Evolutionary conservation across 1,140 invertebrate genomes (phyloP).

Genomic region (Zaprionus africanus): DNA sequence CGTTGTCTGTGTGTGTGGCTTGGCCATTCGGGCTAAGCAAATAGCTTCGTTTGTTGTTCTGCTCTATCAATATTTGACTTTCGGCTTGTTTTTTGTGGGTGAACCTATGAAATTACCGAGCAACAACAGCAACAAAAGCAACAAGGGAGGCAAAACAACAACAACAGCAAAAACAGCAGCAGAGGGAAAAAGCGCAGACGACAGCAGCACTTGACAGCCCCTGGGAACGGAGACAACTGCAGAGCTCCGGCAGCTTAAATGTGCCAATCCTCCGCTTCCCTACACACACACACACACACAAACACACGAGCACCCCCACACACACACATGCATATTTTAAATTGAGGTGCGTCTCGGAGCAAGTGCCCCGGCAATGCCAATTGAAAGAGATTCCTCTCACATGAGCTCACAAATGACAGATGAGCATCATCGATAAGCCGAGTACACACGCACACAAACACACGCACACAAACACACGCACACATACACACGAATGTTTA

Average conservation of each 20-base stretch:
- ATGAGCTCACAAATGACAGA: slow-evolving; percentile 53
- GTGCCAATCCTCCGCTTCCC: neutral
- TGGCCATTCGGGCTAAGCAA: slow-evolving; percentile 71
- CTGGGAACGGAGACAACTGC: slow-evolving; percentile 42
- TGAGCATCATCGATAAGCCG: slow-evolving; percentile 45
- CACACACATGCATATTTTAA: slow-evolving; percentile 34
- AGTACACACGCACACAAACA: slow-evolving; percentile 10
- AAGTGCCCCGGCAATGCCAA: slow-evolving; percentile 36
- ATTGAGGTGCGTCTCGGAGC: slow-evolving; percentile 36
- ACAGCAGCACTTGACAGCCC: slow-evolving; percentile 48
- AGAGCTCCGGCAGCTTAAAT: slow-evolving; percentile 38
- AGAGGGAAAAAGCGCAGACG: slow-evolving; percentile 57
- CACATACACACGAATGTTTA: slow-evolving; percentile 2
- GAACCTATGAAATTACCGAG: slow-evolving; percentile 73
- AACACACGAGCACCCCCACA: neutral
- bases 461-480: slow-evolving; percentile 12
- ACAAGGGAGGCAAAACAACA: slow-evolving; percentile 6
- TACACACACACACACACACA: neutral
- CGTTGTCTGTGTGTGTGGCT: slow-evolving; percentile 18
- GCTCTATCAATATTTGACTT: slow-evolving; percentile 81
- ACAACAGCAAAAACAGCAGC: neutral
- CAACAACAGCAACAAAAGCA: slow-evolving; percentile 27
- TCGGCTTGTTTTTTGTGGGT: slow-evolving; percentile 71
- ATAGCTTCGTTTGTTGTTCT: slow-evolving; percentile 82
- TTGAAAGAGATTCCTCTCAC: slow-evolving; percentile 54